phyloP scores from a whole-genome alignment of 1,140 invertebrate species.

The Zelostemma sp. region DNA sequence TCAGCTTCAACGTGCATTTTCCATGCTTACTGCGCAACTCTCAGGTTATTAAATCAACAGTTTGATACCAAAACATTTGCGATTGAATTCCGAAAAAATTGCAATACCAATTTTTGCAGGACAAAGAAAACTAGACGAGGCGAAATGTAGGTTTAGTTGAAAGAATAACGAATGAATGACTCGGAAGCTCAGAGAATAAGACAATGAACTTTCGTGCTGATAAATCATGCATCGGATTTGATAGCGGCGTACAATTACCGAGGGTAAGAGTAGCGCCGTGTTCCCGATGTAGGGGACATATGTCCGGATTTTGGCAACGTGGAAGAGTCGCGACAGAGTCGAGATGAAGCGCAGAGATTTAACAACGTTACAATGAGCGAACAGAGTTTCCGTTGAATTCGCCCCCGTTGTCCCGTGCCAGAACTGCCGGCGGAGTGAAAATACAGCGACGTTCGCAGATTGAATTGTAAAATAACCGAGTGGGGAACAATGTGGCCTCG shows the following conservation, averaged over 20 bases:
- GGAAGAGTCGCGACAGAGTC: conserved; percentile 51
- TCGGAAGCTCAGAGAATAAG: conserved; percentile 13
- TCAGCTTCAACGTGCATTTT: too few relatives aligned
- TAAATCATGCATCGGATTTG: conserved; percentile 54
- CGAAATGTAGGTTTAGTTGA: conserved; percentile 21
- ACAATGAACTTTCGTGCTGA: conserved; percentile 28
- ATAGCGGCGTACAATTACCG: conserved; percentile 57
- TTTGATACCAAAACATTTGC: too few relatives aligned
- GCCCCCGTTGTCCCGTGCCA: conserved; percentile 50
- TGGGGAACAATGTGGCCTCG: conserved; percentile 62
- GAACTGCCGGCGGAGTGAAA: conserved; percentile 40
- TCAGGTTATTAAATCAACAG: too few relatives aligned
- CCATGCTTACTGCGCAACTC: too few relatives aligned
- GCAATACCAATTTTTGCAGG: not conserved
- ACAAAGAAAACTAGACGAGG: not conserved
- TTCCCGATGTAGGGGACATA: conserved; percentile 22
- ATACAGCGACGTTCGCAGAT: conserved; percentile 58
- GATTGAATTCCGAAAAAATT: too few relatives aligned
- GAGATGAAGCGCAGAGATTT: conserved; percentile 60
- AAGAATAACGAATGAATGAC: conserved; percentile 32
- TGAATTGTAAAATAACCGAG: conserved; percentile 68
- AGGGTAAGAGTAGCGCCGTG: conserved; percentile 39
- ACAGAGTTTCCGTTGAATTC: conserved; percentile 46
- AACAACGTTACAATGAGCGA: conserved; percentile 68
- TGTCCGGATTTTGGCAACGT: conserved; percentile 35